Evolutionary conservation across 1,140 invertebrate genomes (phyloP).

Genomic region (Leptinotarsa lineolata): DNA sequence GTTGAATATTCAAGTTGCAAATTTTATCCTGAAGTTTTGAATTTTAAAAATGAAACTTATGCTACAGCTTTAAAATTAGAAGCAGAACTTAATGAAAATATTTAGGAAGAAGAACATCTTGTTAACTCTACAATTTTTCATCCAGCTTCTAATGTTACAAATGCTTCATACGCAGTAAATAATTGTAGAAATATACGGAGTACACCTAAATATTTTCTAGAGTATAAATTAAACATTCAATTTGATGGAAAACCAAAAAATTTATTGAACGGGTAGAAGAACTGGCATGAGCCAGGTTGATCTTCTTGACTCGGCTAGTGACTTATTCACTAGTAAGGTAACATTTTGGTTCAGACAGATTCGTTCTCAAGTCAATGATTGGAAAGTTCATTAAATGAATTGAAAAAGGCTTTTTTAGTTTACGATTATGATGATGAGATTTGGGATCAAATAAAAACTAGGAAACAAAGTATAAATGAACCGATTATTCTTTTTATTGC

Average conservation of each 20-base stretch:
- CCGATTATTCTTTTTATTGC: background rate
- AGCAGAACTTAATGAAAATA: background rate
- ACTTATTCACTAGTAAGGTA: background rate
- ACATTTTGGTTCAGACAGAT: background rate
- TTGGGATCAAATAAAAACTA: background rate
- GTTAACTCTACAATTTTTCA: too few relatives aligned
- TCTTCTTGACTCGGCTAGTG: background rate
- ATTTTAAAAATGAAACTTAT: conserved; percentile 6
- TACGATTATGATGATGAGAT: background rate
- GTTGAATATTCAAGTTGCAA: background rate
- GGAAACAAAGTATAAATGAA: background rate
- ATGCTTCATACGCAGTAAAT: too few relatives aligned
- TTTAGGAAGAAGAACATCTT: background rate
- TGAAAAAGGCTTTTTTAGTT: background rate
- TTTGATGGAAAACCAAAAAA: background rate
- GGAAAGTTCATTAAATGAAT: background rate
- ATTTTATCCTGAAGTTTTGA: background rate
- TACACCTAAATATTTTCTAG: background rate
- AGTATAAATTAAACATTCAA: background rate
- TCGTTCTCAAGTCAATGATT: background rate
- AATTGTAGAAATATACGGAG: too few relatives aligned
- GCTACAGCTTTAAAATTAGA: background rate
- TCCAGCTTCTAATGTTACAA: too few relatives aligned
- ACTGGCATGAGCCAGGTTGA: background rate
- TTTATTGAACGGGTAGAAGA: background rate